Evolutionary conservation across 2,113 vertebrate species (phyloP).

Genomic region (Mesocricetus auratus): DNA sequence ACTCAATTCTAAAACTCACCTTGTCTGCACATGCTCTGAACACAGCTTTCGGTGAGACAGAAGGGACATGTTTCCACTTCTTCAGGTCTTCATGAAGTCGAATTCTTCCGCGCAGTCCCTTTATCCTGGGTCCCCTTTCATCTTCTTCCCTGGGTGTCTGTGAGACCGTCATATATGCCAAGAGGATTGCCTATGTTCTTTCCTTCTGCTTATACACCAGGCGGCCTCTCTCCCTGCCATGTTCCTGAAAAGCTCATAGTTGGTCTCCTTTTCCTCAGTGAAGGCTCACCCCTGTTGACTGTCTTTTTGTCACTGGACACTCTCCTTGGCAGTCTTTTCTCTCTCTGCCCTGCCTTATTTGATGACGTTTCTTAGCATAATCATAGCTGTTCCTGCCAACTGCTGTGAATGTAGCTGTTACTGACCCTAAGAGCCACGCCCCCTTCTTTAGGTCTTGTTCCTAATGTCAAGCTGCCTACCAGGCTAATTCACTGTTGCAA

Average conservation of each 20-base stretch:
- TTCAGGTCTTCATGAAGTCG: neutral
- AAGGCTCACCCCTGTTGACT: neutral
- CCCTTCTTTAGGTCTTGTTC: neutral
- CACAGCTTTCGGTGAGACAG: neutral
- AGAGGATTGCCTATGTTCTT: neutral
- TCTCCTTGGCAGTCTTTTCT: neutral
- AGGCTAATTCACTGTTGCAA: neutral
- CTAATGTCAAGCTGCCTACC: neutral
- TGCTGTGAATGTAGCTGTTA: neutral
- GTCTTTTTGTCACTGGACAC: neutral
- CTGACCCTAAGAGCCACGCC: neutral
- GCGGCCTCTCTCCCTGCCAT: neutral
- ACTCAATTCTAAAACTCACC: neutral
- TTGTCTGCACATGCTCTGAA: neutral
- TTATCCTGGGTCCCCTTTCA: neutral
- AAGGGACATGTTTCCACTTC: neutral
- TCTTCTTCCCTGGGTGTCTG: neutral
- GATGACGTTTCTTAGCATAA: neutral
- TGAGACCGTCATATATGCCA: neutral
- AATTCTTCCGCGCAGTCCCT: neutral
- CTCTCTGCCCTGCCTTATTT: neutral
- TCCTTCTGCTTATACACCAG: neutral
- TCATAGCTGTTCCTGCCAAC: neutral
- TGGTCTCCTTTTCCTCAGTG: neutral
- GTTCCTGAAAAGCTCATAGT: neutral